Base-by-base conservation (phyloP, 2,113 vertebrate species). In the cattle (Bos taurus) region DNA sequence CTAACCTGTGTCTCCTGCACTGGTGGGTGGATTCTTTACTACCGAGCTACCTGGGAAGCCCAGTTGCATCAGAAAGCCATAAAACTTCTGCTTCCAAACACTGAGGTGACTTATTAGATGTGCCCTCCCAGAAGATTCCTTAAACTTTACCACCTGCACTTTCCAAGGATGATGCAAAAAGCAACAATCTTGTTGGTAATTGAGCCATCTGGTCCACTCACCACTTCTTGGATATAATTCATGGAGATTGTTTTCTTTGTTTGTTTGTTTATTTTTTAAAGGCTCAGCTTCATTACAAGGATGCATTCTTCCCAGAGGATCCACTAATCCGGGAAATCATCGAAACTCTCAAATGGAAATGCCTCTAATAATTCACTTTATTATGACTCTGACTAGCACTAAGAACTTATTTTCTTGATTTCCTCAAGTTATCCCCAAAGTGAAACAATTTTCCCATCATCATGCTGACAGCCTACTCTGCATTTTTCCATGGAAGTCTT, bases 371-470 rank as follows among this genome's bases (percentile, higher is more conserved):
- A 96, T 94, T 96, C 52, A 91, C 67, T 97, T 95, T 83, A n/a
- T 84, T 91, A 84, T 84, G 90, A 97, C 85, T 98, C 81, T n/a
- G 13, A 56, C 95, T 80, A 86, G 62, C 82, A 82, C 43, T 8
- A 28, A 59, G 82, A 91, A 96, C 43, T 93, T 80, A 94, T 91
- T 97, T 95, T 91, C 89, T 93, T 94, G 78, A 95, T 96, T 97
- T 97, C 77, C n/a, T 84, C 10, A 74, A 87, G 89, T 48, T 88
- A 80, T 97, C 94, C 96, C 52, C 90, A 91, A 94, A 74, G 82
- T 84, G 96, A 97, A 78, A 96, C 91, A 89, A 91, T 95, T 97
- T 98, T 59, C 91, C 67, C 77, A 62, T 91, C 94, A 94, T 64
- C 82, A 48, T 64, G 46, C 77, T 91, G 92, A 94, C 87, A 95